Conservation (phyloP, 2,113 vertebrate species). For the Eulacestoma nigropectus region DNA sequence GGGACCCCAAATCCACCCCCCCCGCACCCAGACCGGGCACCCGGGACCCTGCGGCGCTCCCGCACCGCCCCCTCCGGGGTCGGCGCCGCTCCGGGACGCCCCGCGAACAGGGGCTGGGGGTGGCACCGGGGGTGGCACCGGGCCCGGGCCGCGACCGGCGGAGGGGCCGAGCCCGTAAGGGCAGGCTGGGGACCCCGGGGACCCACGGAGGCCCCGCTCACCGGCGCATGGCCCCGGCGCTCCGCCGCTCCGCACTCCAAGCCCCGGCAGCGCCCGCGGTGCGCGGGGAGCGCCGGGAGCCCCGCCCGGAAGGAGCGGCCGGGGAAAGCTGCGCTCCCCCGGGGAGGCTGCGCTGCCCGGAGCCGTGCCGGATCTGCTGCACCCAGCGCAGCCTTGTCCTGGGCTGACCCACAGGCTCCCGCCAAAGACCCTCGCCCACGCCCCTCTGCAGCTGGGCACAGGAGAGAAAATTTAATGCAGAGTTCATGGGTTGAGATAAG, state of each 20-base stretch:
- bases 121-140: background rate
- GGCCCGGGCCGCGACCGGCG: background rate
- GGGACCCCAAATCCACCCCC: rapidly evolving
- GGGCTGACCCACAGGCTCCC: background rate
- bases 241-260: background rate
- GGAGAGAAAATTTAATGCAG: background rate
- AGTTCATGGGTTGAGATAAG: background rate
- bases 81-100: background rate
- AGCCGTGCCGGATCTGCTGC: rapidly evolving
- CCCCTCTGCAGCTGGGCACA: rapidly evolving
- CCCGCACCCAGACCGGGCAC: background rate
- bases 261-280: background rate
- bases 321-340: background rate
- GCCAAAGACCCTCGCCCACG: rapidly evolving
- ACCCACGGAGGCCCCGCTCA: background rate
- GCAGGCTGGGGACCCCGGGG: background rate
- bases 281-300: background rate
- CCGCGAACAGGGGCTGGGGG: background rate
- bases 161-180: background rate
- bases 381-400: too few relatives aligned
- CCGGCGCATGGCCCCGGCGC: background rate
- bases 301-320: background rate
- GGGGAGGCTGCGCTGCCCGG: background rate
- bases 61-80: background rate
- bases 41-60: background rate